A percentile compares a stretch with the other conserved stretches of the same genome.
Conservation (phyloP, 2,113 vertebrate species). For the Hyperoodon ampullatus region DNA sequence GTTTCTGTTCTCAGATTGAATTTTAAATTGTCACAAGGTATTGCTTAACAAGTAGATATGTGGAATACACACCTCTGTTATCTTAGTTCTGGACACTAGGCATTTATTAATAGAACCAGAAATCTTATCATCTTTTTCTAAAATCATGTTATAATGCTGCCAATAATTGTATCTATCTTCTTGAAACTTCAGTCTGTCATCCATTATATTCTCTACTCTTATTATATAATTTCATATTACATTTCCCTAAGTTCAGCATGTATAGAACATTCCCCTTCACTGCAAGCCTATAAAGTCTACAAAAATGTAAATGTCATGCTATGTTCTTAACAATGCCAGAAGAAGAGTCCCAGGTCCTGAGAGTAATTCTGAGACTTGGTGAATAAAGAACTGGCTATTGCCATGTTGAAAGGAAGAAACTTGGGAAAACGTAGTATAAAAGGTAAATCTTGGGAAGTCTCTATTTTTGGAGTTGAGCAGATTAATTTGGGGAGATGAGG, state of each 20-base stretch:
- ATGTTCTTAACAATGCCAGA: not conserved
- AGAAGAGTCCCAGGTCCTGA: not conserved
- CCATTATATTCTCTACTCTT: not conserved
- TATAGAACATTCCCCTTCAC: not conserved
- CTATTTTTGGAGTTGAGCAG: not conserved
- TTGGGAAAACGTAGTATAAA: not conserved
- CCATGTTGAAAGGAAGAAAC: not conserved
- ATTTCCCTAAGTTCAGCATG: not conserved
- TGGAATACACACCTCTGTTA: not conserved
- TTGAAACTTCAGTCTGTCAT: not conserved
- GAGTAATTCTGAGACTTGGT: not conserved
- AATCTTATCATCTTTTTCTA: not conserved
- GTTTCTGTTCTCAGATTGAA: not conserved
- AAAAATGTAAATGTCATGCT: not conserved
- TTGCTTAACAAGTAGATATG: not conserved
- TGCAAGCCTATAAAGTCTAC: not conserved
- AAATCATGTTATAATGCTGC: not conserved
- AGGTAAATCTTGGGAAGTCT: not conserved
- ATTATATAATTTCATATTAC: not conserved
- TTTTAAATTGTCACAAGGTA: not conserved
- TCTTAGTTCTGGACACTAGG: not conserved
- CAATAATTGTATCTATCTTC: not conserved
- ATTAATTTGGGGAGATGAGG: not conserved
- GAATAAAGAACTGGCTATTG: not conserved
- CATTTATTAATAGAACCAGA: not conserved